Evolutionary conservation across 2,797 vertebrate genomes (phyloP), one percentile per base, ranked within the genome.

Genomic region (Adelosebastes latens): DNA sequence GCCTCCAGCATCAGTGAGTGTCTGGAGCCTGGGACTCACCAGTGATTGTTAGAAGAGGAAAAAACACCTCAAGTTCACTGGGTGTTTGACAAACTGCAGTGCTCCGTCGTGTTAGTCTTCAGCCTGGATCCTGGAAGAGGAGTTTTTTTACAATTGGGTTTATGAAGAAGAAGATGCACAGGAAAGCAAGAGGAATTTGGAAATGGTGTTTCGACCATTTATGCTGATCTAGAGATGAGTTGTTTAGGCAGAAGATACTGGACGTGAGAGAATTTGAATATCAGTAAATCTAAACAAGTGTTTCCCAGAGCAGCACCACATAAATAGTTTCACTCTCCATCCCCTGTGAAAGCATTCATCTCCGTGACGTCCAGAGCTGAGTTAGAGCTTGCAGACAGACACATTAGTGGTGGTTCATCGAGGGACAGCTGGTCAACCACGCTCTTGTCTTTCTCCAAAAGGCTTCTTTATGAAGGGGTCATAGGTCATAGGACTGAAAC

Each of bases 351-450:
- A 64, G 29, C 20, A 27, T 60, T 63, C 5, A 0, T 84, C 67
- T 69, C 49, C 46, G 13, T 46, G 27, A 70, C 5, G n/a, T 58
- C 10, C 20, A 49, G 14, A 59, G 61, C 31, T 55, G 22, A 82
- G 42, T 72, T 39, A 63, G 59, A 49, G 60, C 61, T 65, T 61
- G 24, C 13, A 77, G 67, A 84, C 66, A 69, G 29, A 42, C 61
- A 75, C 20, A 80, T 72, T 80, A 5, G 70, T 77, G 63, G 77
- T 58, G n/a, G 53, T 67, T 85, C 20, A 36, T 82, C 3, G 9
- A 67, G 76, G 73, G 86, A 87, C 93, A 94, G 87, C 89, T 95
- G 95, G 84, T 83, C 77, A 16, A 76, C 80, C 39, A 1, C 31
- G 56, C 78, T 83, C 75, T 88, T 87, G 78, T 90, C 80, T 58